Base-by-base conservation (phyloP, 2,797 vertebrate species). In the Gouania willdenowi region DNA sequence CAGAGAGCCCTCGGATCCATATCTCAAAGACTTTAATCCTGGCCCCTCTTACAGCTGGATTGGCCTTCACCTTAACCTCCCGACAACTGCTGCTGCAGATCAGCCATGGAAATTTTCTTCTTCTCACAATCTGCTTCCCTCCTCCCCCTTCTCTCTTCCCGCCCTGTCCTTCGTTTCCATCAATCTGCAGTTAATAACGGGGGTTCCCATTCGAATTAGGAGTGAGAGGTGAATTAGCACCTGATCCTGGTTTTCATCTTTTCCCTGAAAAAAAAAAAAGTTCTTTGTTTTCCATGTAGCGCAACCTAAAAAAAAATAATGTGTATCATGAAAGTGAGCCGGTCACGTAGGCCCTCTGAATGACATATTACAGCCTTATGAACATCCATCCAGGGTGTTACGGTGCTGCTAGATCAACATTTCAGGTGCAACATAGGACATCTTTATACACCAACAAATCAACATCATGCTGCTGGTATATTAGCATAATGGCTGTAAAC, bases 1-100 rank as follows among this genome's bases (percentile, higher is more conserved):
- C 77, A 74, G 82, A 88, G 90, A 92, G 90, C 89, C 85, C 65
- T 55, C 81, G 77, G 87, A 93, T 92, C 92, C 91, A 90, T 89
- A 93, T 92, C 91, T 88, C 84, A 93, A 92, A 92, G 90, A 90
- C 90, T 94, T 92, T 93, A 90, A 93, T 93, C 90, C 80, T 81
- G 74, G 85, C 74, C 79, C 83, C 87, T 90, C 86, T 87, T 75
- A 83, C 89, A 83, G 83, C 84, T 85, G 80, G 85, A 90, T 91
- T 88, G 89, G 88, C 66, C 86, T 88, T 87, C 85, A 90, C 89
- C 86, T 84, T 86, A 87, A 88, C 84, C 91, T 87, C 87, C 71
- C 79, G 73, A 81, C 85, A 89, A 89, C 86, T 87, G 79, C 85
- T 87, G 83, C 84, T 62, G 49, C 84, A 93, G 90, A 92, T 92